Percentiles rank a stretch among this genome's conserved stretches.
Conservation (phyloP, 37 sponge, comb jelly and placozoan species). For the Bolinopsis microptera region DNA sequence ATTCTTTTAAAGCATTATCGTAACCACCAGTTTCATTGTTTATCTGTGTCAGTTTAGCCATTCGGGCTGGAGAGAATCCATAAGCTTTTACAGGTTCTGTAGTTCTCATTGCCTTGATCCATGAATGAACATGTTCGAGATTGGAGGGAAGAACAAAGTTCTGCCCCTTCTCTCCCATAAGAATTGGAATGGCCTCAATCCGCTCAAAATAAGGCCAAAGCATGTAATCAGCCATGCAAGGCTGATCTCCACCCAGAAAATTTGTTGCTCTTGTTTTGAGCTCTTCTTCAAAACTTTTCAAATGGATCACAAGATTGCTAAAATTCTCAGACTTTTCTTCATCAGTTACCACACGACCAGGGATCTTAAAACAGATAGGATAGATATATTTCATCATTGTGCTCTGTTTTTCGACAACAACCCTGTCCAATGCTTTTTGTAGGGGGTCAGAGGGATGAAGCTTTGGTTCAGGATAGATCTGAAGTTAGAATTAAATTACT, state of each 20-base stretch:
- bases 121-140: neutral
- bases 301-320: neutral
- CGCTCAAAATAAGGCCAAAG: conserved; percentile 56
- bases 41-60: conserved; percentile 18
- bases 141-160: neutral
- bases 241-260: conserved; percentile 5
- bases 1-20: neutral
- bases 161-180: neutral
- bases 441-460: conserved; percentile 35
- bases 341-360: conserved; percentile 12
- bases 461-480: neutral
- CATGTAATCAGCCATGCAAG: conserved; percentile 63
- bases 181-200: neutral
- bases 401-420: neutral
- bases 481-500: too few species aligned
- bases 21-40: conserved; percentile 4
- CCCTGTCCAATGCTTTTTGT: conserved; percentile 31
- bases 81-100: conserved; percentile 48
- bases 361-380: conserved; percentile 47
- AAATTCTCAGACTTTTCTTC: conserved; percentile 13
- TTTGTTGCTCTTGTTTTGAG: neutral
- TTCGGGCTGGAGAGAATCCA: conserved; percentile 11
- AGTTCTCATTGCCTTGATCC: conserved; percentile 18
- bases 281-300: neutral
- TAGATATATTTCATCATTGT: conserved; percentile 24